Evolutionary conservation across 2,888 invertebrate genomes (phyloP), one percentile per base, ranked within the genome.

Genomic region (Linnaemya tessellans): DNA sequence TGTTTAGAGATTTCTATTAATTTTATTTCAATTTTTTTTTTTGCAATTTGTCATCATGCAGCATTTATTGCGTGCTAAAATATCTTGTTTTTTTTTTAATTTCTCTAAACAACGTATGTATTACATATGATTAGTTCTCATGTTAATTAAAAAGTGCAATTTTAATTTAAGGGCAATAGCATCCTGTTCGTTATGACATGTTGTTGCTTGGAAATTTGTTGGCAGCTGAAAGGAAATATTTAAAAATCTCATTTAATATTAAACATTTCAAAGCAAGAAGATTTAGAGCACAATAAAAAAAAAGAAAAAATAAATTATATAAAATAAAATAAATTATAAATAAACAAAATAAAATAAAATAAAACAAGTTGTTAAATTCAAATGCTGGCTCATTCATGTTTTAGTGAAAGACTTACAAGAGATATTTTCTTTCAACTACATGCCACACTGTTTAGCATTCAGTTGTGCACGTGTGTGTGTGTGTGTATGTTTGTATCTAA

Each of bases 301-400:
- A 30, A 15, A 22, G 3, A 30, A 30, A 2, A 30, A 30, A 30
- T 30, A 30, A 30, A 30, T 30, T n/a, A n/a, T n/a, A n/a, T n/a
- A n/a, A n/a, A n/a, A n/a, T n/a, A n/a, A 30, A 30, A 30, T 30
- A 30, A 30, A 30, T 30, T 3, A 30, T 3, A 30, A 30, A 30
- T 2, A 3, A 30, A 30, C 30, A 30, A 30, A 30, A 30, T 2
- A 30, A 30, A 30, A 30, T 30, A 30, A 30, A 30, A 30, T 30
- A 30, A 30, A 30, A 30, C 2, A 5, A 30, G 30, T 30, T 30
- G 18, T 43, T 43, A 56, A 80, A 64, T 64, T 74, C 41, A 74
- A 74, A 73, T 74, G 41, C 58, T n/a, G 20, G 67, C 67, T 80
- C 80, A 80, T 74, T 80, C 67, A 67, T 67, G 18, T 65, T 65